Percentiles rank a stretch among this genome's conserved stretches.
Evolutionary conservation across 2,113 vertebrate genomes (phyloP).

Genomic region (Heloderma charlesbogerti): DNA sequence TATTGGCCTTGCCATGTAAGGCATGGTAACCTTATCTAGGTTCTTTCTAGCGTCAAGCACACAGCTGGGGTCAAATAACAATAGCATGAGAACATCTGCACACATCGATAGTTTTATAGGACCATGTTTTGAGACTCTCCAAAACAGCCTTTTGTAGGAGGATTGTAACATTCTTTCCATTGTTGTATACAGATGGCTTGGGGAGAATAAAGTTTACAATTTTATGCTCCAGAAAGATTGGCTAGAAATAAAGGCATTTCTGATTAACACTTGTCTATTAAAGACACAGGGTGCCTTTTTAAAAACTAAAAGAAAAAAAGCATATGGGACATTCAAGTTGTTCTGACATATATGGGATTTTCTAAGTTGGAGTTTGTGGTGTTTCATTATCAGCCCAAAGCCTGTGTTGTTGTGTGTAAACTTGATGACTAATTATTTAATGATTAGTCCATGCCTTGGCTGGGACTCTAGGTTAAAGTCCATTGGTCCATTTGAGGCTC

Average conservation of each 20-base stretch:
- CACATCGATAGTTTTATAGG: background rate
- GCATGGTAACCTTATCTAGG: background rate
- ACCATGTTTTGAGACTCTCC: conserved; percentile 10
- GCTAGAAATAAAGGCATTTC: background rate
- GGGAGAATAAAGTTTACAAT: conserved; percentile 3
- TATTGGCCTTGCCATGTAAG: background rate
- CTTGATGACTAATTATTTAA: background rate
- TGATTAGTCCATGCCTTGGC: background rate
- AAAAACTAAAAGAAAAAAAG: background rate
- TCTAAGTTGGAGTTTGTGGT: background rate
- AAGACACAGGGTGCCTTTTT: background rate
- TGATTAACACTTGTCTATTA: conserved; percentile 6
- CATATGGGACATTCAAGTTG: background rate
- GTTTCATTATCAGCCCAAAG: no score
- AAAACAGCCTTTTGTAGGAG: background rate
- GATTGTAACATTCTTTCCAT: background rate
- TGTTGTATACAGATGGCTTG: background rate
- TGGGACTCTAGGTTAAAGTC: background rate
- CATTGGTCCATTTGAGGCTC: background rate
- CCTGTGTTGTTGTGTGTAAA: background rate
- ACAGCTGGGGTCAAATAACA: background rate
- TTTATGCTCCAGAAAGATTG: conserved; percentile 14
- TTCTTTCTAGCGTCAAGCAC: background rate
- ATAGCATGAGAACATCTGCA: background rate
- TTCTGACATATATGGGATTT: background rate